Evolutionary conservation across 2,888 invertebrate species (phyloP).

Genomic region (Poecilobothrus nobilitatus): DNA sequence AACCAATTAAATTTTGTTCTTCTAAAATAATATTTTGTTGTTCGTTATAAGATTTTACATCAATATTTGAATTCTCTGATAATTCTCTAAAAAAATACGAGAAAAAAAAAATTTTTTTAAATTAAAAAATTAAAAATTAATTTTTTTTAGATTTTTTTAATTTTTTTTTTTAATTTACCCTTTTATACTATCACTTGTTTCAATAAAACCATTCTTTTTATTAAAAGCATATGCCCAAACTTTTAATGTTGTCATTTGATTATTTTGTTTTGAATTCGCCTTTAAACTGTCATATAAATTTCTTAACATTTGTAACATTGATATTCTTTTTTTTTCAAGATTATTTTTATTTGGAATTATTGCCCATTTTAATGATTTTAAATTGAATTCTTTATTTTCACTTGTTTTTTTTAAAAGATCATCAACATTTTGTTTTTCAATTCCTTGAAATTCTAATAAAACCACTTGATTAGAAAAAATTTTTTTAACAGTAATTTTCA

Average conservation of each 20-base stretch:
- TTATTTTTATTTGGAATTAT: slow-evolving; percentile 16
- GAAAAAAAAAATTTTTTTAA: neutral
- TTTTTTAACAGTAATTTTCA: slow-evolving; percentile 24
- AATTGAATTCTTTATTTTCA: slow-evolving; percentile 17
- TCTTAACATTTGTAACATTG: no score
- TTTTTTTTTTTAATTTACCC: slow-evolving; percentile 20
- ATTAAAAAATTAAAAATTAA: no score
- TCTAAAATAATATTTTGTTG: slow-evolving; percentile 1
- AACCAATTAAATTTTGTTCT: slow-evolving; percentile 16
- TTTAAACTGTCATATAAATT: no score
- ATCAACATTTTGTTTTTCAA: slow-evolving; percentile 16
- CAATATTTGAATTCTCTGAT: neutral
- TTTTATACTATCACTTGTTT: slow-evolving; percentile 21
- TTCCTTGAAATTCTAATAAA: slow-evolving; percentile 24
- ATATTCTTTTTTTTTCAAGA: no score
- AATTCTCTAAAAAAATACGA: slow-evolving; percentile 13
- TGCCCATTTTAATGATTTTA: slow-evolving; percentile 21
- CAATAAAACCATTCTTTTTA: slow-evolving; percentile 20
- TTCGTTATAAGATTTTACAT: slow-evolving; percentile 11
- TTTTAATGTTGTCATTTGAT: slow-evolving; percentile 17
- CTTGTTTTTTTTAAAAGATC: slow-evolving; percentile 20
- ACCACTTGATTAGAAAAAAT: slow-evolving; percentile 23
- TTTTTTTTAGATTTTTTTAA: no score
- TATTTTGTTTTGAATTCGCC: no score
- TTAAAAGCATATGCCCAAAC: slow-evolving; percentile 28